Evolutionary conservation across 1,140 invertebrate species (phyloP).

Genomic region (Papilio aristodemus): DNA sequence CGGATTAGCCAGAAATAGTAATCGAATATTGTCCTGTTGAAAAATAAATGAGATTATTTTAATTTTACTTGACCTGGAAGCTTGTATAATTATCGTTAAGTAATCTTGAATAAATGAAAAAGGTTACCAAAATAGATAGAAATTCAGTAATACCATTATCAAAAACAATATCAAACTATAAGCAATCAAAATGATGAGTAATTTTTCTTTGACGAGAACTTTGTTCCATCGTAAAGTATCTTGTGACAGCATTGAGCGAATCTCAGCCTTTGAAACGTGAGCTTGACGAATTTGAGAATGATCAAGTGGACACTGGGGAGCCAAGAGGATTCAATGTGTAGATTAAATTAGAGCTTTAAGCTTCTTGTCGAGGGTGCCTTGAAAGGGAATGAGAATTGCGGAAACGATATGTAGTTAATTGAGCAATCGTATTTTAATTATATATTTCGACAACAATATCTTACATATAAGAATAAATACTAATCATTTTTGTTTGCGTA

Average conservation of each 20-base stretch:
- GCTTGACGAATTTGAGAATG: conserved; percentile 55
- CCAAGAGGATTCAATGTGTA: conserved; percentile 48
- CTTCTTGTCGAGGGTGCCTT: conserved; percentile 31
- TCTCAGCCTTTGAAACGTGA: conserved; percentile 60
- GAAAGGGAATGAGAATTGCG: conserved; percentile 29
- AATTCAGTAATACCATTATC: neutral
- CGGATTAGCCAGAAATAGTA: too few relatives aligned
- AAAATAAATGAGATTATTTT: too few relatives aligned
- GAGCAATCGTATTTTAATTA: neutral
- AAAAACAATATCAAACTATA: neutral
- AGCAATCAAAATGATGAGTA: neutral
- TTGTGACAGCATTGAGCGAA: conserved; percentile 42
- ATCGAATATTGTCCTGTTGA: too few relatives aligned
- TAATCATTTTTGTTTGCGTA: too few relatives aligned
- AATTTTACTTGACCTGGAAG: too few relatives aligned
- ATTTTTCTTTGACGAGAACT: conserved; percentile 9
- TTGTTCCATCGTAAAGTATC: conserved; percentile 38
- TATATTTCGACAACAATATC: neutral
- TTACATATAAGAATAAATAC: neutral
- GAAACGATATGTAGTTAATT: neutral
- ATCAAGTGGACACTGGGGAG: conserved; percentile 60
- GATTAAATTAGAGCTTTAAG: conserved; percentile 53
- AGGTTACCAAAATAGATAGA: too few relatives aligned
- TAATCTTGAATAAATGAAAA: too few relatives aligned
- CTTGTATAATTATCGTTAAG: too few relatives aligned